Evolutionary conservation across 2,113 vertebrate genomes (phyloP).

Genomic region (Myotis davidii): DNA sequence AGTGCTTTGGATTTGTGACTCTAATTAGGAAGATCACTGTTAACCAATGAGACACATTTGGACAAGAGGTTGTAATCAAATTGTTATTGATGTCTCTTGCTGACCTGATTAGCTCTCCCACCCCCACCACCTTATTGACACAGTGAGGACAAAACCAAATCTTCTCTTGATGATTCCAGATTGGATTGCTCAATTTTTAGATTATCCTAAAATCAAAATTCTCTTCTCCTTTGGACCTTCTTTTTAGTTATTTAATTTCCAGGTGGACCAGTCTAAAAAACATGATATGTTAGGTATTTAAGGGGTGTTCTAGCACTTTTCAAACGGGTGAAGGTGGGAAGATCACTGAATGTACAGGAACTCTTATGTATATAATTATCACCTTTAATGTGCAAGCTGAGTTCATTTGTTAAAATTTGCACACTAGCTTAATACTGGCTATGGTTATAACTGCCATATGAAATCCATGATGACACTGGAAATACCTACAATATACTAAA

Average conservation of each 20-base stretch:
- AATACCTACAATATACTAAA: constrained; percentile 12
- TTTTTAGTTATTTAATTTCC: constrained; percentile 41
- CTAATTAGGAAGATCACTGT: constrained; percentile 30
- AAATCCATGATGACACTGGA: constrained; percentile 8
- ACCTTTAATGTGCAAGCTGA: background rate
- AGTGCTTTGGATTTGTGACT: constrained; percentile 24
- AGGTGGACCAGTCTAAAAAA: background rate
- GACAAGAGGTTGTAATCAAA: constrained; percentile 58
- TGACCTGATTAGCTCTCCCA: constrained; percentile 29
- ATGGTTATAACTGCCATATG: background rate
- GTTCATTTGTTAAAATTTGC: background rate
- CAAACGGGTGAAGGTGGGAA: background rate
- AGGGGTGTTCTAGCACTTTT: background rate
- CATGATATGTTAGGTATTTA: constrained; percentile 35
- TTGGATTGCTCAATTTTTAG: constrained; percentile 43
- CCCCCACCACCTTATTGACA: background rate
- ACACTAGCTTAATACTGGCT: background rate
- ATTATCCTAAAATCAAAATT: constrained; percentile 47
- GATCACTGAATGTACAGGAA: background rate
- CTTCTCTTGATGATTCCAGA: constrained; percentile 42
- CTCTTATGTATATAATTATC: constrained; percentile 17
- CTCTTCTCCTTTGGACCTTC: constrained; percentile 30
- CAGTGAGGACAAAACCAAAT: background rate
- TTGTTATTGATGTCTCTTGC: constrained; percentile 18
- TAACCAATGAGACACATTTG: background rate